A percentile compares a stretch with the other conserved stretches of the same genome.
phyloP scores from a whole-genome alignment of 2,797 vertebrate genomes.

The Aulostomus chinensis region DNA sequence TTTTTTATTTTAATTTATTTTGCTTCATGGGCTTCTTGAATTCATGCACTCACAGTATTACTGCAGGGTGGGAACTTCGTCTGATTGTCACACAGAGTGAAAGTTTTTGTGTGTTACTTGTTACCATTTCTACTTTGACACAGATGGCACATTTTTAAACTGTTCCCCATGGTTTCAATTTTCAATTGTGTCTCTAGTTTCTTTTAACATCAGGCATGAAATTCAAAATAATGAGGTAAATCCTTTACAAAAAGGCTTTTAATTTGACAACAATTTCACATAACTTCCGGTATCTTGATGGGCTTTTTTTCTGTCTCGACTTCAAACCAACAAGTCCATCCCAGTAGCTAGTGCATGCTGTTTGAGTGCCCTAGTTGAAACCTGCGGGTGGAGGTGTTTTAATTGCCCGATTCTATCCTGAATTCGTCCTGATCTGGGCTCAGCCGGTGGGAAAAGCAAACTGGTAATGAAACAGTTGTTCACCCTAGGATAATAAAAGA shows the following conservation, averaged over 20 bases:
- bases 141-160: too few relatives aligned
- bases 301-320: neutral
- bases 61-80: too few relatives aligned
- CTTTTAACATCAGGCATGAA: too few relatives aligned
- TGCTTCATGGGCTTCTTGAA: too few relatives aligned
- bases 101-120: too few relatives aligned
- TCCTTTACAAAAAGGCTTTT: too few relatives aligned
- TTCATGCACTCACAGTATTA: too few relatives aligned
- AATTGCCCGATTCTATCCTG: neutral
- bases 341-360: constrained; percentile 13
- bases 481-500: neutral
- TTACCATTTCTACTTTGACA: too few relatives aligned
- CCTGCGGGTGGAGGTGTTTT: constrained; percentile 4
- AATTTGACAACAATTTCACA: constrained; percentile 28
- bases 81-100: too few relatives aligned
- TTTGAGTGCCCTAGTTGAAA: constrained; percentile 23
- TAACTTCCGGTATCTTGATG: constrained; percentile 3
- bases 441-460: neutral
- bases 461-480: neutral
- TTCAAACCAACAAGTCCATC: constrained; percentile 15
- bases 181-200: neutral
- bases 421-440: neutral
- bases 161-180: too few relatives aligned
- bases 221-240: too few relatives aligned
- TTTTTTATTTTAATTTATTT: too few relatives aligned